Conservation (phyloP, 2,888 invertebrate genomes). For the Andrena marginata region DNA sequence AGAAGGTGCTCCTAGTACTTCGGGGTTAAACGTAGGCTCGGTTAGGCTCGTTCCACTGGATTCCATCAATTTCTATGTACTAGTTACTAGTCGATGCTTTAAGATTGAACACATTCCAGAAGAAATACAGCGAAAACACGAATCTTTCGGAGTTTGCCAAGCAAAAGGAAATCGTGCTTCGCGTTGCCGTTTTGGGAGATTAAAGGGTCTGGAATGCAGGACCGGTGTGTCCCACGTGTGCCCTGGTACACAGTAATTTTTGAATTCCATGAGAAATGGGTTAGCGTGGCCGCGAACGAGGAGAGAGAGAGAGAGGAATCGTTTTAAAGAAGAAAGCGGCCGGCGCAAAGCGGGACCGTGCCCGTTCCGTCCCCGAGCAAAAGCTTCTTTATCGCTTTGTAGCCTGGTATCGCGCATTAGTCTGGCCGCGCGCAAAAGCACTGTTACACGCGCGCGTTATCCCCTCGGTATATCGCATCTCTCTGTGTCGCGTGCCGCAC, state of each 20-base stretch:
- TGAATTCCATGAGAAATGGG: conserved; percentile 37
- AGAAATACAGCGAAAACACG: background rate
- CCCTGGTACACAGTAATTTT: conserved; percentile 1
- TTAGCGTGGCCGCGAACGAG: conserved; percentile 9
- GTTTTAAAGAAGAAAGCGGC: conserved; percentile 3
- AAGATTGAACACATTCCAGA: too few relatives aligned
- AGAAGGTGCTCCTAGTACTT: conserved; percentile 53
- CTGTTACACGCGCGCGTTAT: conserved; percentile 9
- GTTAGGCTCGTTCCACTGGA: conserved; percentile 5
- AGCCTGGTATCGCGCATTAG: conserved; percentile 13
- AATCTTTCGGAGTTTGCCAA: conserved; percentile 1
- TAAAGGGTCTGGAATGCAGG: conserved; percentile 8
- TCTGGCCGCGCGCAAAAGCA: background rate
- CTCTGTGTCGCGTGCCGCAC: conserved; percentile 33
- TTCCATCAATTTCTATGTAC: background rate
- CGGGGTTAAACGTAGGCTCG: conserved; percentile 66
- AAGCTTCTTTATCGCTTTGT: conserved; percentile 26
- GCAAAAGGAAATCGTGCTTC: conserved; percentile 11
- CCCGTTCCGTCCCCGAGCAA: background rate
- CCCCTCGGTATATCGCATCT: background rate
- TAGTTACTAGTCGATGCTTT: too few relatives aligned
- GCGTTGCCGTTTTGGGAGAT: conserved; percentile 6
- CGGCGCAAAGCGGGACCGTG: conserved; percentile 1
- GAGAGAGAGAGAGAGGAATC: background rate
- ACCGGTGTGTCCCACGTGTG: background rate